Conservation (phyloP, 2,113 vertebrate species). For the Phrynocephalus versicolor region DNA sequence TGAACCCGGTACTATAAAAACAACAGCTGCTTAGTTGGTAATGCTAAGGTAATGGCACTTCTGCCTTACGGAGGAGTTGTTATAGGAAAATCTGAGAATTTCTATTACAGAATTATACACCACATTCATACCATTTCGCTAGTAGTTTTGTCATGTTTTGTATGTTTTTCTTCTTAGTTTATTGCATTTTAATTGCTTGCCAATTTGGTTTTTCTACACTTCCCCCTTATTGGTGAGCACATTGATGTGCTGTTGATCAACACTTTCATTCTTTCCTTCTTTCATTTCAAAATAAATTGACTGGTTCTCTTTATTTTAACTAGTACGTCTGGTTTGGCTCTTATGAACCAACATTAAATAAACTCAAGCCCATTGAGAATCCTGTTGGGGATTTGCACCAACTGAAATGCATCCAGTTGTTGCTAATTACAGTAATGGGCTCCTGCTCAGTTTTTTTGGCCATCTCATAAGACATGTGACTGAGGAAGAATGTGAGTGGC, state of each 20-base stretch:
- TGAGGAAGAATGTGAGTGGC: too few relatives aligned
- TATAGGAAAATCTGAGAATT: neutral
- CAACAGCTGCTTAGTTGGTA: neutral
- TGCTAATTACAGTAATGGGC: too few relatives aligned
- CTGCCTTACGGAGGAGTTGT: neutral
- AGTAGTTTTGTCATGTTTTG: neutral
- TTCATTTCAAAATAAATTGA: neutral
- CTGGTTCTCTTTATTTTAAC: neutral
- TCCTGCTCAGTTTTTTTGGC: too few relatives aligned
- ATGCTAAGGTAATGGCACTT: neutral
- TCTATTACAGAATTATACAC: neutral
- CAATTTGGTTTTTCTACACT: neutral
- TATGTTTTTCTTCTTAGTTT: too few relatives aligned
- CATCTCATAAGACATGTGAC: too few relatives aligned
- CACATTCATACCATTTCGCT: neutral
- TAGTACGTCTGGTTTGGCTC: neutral
- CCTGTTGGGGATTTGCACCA: too few relatives aligned
- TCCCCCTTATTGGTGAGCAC: neutral
- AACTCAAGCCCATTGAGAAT: neutral
- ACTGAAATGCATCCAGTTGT: too few relatives aligned
- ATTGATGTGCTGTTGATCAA: neutral
- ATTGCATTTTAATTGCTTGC: neutral
- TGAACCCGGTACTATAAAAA: neutral
- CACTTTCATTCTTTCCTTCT: neutral
- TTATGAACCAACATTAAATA: neutral